Evolutionary conservation across 2,888 invertebrate species (phyloP).

Genomic region (Caprella mutica): DNA sequence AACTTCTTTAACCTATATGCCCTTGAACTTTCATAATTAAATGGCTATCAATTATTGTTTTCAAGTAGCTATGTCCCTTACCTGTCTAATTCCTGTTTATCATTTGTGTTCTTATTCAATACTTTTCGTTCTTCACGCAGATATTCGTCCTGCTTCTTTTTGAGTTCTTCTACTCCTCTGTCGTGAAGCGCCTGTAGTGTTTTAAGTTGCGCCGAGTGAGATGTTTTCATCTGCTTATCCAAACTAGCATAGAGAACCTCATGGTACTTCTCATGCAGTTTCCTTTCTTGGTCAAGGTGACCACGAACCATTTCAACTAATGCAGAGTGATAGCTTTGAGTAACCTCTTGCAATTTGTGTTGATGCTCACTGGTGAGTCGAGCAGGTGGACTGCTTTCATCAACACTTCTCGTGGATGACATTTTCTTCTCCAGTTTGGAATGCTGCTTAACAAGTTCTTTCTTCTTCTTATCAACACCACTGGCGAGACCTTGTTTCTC

Average conservation of each 20-base stretch:
- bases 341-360: slow-evolving; percentile 25
- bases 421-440: slow-evolving; percentile 40
- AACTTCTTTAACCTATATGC: too few species aligned
- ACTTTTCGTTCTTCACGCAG: slow-evolving; percentile 69
- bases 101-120: slow-evolving; percentile 72
- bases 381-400: slow-evolving; percentile 4
- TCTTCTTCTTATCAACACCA: slow-evolving; percentile 25
- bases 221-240: slow-evolving; percentile 65
- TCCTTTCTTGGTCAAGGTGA: slow-evolving; percentile 58
- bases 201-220: slow-evolving; percentile 71
- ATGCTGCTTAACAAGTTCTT: slow-evolving; percentile 38
- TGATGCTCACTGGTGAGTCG: slow-evolving; percentile 11
- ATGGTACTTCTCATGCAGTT: slow-evolving; percentile 71
- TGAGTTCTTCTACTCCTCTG: slow-evolving; percentile 58
- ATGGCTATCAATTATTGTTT: too few species aligned
- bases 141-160: slow-evolving; percentile 27
- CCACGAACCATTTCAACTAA: slow-evolving; percentile 41
- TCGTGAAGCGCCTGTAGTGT: slow-evolving; percentile 55
- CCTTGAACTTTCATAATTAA: too few species aligned
- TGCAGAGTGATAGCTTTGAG: slow-evolving; percentile 18
- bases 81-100: slow-evolving; percentile 70
- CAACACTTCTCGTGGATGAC: slow-evolving; percentile 34
- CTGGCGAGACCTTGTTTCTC: slow-evolving; percentile 36
- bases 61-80: slow-evolving; percentile 24
- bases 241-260: slow-evolving; percentile 50